phyloP scores from a whole-genome alignment of 2,113 vertebrate species.

The Cryptomyrus ogoouensis region DNA sequence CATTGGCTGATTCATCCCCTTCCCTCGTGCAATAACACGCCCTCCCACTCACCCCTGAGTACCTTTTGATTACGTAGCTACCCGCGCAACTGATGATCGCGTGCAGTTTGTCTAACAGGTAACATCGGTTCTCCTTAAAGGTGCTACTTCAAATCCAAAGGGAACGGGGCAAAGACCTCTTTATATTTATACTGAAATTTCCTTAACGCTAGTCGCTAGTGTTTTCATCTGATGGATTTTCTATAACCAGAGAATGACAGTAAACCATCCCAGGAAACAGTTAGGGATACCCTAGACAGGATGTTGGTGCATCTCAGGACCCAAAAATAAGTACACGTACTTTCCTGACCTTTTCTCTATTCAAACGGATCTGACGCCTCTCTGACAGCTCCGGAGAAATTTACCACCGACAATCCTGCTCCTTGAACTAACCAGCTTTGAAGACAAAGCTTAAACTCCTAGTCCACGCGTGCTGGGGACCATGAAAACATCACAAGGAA shows the following conservation, averaged over 20 bases:
- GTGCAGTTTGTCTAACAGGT: background rate
- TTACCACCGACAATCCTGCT: background rate
- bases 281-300: background rate
- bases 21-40: background rate
- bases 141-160: background rate
- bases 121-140: background rate
- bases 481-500: background rate
- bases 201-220: background rate
- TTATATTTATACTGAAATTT: background rate
- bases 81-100: background rate
- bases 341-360: background rate
- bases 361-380: background rate
- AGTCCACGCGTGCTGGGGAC: background rate
- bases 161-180: background rate
- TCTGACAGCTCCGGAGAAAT: background rate
- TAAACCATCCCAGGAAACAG: background rate
- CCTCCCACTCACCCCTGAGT: background rate
- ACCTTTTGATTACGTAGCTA: background rate
- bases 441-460: background rate
- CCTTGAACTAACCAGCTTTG: background rate
- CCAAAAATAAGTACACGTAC: background rate
- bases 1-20: background rate
- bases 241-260: background rate
- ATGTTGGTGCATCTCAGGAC: background rate
- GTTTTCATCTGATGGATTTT: background rate